Conservation (phyloP, 2,113 vertebrate species). For the Brachionichthys hirsutus region DNA sequence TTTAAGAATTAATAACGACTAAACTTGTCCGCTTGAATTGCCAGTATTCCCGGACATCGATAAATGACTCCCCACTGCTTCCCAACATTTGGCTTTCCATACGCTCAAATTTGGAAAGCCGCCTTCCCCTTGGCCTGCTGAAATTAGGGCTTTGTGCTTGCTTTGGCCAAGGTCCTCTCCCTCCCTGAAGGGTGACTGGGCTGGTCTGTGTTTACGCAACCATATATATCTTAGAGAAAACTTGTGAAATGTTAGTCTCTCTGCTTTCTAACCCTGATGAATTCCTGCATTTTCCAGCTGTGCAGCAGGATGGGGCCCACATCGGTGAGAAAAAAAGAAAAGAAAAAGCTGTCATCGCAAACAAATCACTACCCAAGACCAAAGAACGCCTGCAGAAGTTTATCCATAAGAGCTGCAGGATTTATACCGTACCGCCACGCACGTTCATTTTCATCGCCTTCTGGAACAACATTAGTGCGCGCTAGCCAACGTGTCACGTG, state of each 20-base stretch:
- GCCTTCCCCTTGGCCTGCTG: constrained; percentile 59
- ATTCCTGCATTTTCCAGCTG: constrained; percentile 78
- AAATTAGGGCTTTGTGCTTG: constrained; percentile 74
- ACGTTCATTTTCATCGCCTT: constrained; percentile 28
- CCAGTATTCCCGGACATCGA: constrained; percentile 54
- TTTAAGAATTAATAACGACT: constrained; percentile 19
- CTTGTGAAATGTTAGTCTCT: constrained; percentile 75
- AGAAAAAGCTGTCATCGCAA: constrained; percentile 72
- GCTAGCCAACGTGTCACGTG: constrained; percentile 25
- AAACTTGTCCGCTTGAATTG: constrained; percentile 45
- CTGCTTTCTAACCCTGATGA: constrained; percentile 75
- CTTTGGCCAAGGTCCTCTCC: constrained; percentile 61
- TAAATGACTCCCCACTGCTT: constrained; percentile 54
- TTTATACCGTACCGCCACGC: constrained; percentile 1
- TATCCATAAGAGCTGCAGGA: constrained; percentile 27
- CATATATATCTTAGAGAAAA: constrained; percentile 76
- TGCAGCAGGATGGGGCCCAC: constrained; percentile 55
- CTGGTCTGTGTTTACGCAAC: constrained; percentile 70
- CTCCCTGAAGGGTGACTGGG: constrained; percentile 62
- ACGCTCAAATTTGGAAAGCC: constrained; percentile 65
- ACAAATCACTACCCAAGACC: constrained; percentile 64
- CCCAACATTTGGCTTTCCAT: constrained; percentile 64
- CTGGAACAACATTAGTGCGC: not conserved
- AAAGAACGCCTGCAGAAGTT: constrained; percentile 31
- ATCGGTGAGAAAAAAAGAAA: constrained; percentile 70